Evolutionary conservation across 2,888 invertebrate genomes (phyloP).

Genomic region (Drosophila koepferae): DNA sequence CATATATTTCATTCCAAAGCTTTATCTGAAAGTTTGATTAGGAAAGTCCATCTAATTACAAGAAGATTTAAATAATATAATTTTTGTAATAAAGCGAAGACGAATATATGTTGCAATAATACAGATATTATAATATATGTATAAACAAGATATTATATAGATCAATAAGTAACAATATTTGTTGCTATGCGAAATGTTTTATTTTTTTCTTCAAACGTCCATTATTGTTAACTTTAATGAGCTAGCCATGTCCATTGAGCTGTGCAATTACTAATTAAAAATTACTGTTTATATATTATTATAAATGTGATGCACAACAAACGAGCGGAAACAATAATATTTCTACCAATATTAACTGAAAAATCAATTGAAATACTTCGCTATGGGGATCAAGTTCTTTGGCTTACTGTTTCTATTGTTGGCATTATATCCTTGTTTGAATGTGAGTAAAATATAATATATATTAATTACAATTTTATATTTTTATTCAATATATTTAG

Average conservation of each 20-base stretch:
- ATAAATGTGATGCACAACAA: background rate
- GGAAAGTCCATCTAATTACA: too few species aligned
- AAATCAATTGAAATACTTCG: background rate
- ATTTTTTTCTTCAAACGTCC: background rate
- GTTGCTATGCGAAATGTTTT: too few species aligned
- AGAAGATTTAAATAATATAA: too few species aligned
- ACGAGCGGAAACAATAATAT: background rate
- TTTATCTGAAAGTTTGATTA: too few species aligned
- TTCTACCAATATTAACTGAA: background rate
- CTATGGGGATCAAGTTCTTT: background rate
- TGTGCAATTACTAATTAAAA: too few species aligned
- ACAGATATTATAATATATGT: too few species aligned
- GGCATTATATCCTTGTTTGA: background rate
- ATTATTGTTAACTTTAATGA: background rate
- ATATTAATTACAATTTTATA: background rate
- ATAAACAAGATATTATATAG: too few species aligned
- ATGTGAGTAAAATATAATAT: background rate
- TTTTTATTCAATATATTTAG: constrained; percentile 5
- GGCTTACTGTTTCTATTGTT: background rate
- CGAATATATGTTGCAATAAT: too few species aligned
- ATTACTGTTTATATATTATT: background rate
- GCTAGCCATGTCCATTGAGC: background rate
- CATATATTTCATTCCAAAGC: too few species aligned
- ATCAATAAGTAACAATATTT: too few species aligned
- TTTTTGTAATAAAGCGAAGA: too few species aligned